Evolutionary conservation across 2,888 invertebrate genomes (phyloP).

Genomic region (Stramonita haemastoma): DNA sequence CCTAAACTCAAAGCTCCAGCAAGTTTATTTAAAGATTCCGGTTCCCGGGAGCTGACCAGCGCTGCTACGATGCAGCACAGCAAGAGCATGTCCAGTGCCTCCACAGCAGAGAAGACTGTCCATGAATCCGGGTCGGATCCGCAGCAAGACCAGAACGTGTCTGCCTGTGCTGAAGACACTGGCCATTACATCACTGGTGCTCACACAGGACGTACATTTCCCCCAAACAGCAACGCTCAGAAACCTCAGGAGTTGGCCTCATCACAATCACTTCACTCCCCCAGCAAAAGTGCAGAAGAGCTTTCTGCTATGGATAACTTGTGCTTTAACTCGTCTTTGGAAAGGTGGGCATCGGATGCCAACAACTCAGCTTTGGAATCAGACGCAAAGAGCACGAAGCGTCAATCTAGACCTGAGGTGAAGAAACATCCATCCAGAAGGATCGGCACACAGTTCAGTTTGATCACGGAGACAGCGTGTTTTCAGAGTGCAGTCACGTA

Average conservation of each 20-base stretch:
- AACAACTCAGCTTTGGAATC: not conserved
- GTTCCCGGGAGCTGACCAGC: too few species aligned
- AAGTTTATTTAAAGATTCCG: too few species aligned
- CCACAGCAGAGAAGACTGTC: too few species aligned
- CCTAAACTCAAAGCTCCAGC: too few species aligned
- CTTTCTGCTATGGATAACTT: not conserved
- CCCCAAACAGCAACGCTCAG: not conserved
- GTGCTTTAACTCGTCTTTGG: not conserved
- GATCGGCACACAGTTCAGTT: not conserved
- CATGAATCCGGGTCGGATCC: too few species aligned
- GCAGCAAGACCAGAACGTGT: not conserved
- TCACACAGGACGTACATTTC: not conserved
- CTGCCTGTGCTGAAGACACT: not conserved
- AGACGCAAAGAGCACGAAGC: not conserved
- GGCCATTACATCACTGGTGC: not conserved
- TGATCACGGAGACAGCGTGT: not conserved
- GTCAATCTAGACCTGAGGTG: not conserved
- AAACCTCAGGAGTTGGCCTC: not conserved
- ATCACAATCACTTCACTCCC: not conserved
- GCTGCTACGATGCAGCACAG: too few species aligned
- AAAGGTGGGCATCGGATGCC: not conserved
- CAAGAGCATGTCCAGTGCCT: too few species aligned
- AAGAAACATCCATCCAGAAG: not conserved
- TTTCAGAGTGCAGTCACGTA: conserved; percentile 5
- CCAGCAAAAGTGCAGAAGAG: not conserved